Evolutionary conservation across 2,888 invertebrate species (phyloP).

Genomic region (Tachina fera): DNA sequence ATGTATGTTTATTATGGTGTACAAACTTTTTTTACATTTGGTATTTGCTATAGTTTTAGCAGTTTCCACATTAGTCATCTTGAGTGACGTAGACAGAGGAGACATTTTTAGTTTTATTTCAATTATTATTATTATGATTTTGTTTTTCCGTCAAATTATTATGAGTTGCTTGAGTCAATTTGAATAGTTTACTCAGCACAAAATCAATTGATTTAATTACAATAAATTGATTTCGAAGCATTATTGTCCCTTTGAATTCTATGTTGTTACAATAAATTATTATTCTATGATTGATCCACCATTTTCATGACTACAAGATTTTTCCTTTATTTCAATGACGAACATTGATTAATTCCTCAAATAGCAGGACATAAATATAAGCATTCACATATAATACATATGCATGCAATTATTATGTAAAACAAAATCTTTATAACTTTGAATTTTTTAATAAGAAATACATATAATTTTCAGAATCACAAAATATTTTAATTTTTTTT

Average conservation of each 20-base stretch:
- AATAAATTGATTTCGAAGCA: neutral
- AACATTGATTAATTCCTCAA: too few relatives aligned
- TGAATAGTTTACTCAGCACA: neutral
- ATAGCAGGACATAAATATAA: too few relatives aligned
- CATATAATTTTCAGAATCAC: too few relatives aligned
- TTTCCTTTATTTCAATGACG: too few relatives aligned
- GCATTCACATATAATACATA: too few relatives aligned
- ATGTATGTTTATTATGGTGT: neutral
- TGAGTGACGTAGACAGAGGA: constrained; percentile 11
- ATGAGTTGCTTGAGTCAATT: constrained; percentile 1
- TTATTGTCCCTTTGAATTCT: neutral
- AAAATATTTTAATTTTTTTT: too few relatives aligned
- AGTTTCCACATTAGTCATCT: constrained; percentile 12
- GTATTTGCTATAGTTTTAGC: neutral
- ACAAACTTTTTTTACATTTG: neutral
- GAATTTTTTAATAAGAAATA: too few relatives aligned
- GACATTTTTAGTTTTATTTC: constrained; percentile 1
- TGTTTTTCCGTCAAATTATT: neutral
- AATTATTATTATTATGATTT: neutral
- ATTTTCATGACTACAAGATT: too few relatives aligned
- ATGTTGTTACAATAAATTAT: too few relatives aligned
- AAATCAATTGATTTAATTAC: neutral
- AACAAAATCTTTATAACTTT: too few relatives aligned
- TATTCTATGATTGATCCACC: too few relatives aligned
- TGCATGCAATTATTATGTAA: too few relatives aligned